A percentile compares a stretch with the other conserved stretches of the same genome.
Evolutionary conservation across 2,888 invertebrate species (phyloP).

Genomic region (Drosophila antonietae): DNA sequence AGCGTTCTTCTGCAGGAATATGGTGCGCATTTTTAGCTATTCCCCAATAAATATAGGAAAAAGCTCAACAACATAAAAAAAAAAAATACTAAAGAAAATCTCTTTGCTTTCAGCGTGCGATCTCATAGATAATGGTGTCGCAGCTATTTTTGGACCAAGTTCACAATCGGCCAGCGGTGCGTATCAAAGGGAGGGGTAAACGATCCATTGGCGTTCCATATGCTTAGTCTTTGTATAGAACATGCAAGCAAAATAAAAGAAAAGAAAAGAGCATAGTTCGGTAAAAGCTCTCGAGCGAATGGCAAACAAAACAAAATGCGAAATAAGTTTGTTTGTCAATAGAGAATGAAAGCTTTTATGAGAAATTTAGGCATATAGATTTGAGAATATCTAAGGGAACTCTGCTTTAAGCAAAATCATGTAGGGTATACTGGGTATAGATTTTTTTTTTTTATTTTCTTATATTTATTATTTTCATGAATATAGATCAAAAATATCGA

Average conservation of each 20-base stretch:
- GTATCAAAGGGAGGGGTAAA: constrained; percentile 22
- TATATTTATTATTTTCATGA: too few relatives aligned
- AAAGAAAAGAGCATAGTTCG: constrained; percentile 11
- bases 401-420: background rate
- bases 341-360: constrained; percentile 12
- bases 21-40: constrained; percentile 57
- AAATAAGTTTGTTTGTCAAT: constrained; percentile 53
- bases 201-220: constrained; percentile 1
- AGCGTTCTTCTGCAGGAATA: constrained; percentile 79
- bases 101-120: constrained; percentile 87
- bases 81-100: background rate
- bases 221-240: constrained; percentile 57
- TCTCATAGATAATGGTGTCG: constrained; percentile 87
- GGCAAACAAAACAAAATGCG: constrained; percentile 1
- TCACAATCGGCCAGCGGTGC: constrained; percentile 83
- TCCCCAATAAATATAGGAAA: background rate
- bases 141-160: constrained; percentile 90
- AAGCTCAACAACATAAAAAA: constrained; percentile 3
- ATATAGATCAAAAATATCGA: background rate
- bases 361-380: too few relatives aligned
- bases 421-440: background rate
- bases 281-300: constrained; percentile 34
- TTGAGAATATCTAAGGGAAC: background rate
- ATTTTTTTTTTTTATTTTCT: background rate
- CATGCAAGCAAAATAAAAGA: constrained; percentile 57